Percentiles rank a stretch among this genome's conserved stretches.
phyloP scores from a whole-genome alignment of 2,888 invertebrate genomes.

The Ditylenchus weischeri region DNA sequence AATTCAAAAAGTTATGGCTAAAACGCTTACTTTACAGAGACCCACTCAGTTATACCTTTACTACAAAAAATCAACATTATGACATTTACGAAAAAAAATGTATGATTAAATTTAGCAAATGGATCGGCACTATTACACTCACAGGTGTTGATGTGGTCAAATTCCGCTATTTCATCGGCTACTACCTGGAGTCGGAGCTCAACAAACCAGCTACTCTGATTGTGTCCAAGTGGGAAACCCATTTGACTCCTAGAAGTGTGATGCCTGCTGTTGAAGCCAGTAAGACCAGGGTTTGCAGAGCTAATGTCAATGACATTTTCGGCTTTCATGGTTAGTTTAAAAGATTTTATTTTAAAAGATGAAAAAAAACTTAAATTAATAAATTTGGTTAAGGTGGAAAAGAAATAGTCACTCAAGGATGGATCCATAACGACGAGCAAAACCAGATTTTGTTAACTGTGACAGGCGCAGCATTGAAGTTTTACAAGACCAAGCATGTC shows the following conservation, averaged over 20 bases:
- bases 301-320: constrained; percentile 41
- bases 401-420: constrained; percentile 50
- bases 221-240: constrained; percentile 42
- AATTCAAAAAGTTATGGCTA: no score
- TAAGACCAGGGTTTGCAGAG: constrained; percentile 39
- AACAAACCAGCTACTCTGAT: constrained; percentile 30
- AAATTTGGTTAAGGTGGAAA: constrained; percentile 45
- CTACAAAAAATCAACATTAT: not conserved
- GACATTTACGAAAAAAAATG: constrained; percentile 10
- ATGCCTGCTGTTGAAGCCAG: constrained; percentile 40
- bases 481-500: constrained; percentile 49
- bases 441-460: constrained; percentile 50
- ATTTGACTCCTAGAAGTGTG: constrained; percentile 32
- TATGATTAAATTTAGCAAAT: constrained; percentile 29
- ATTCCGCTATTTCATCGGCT: constrained; percentile 56
- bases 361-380: not conserved
- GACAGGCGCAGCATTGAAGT: constrained; percentile 54
- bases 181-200: constrained; percentile 46
- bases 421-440: constrained; percentile 50
- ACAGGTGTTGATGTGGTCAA: constrained; percentile 38
- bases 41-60: no score
- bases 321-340: constrained; percentile 36
- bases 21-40: no score
- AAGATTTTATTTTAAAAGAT: not conserved
- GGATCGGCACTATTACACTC: constrained; percentile 39